Conservation (phyloP, 2,797 vertebrate genomes). For the Pteropus rufus region DNA sequence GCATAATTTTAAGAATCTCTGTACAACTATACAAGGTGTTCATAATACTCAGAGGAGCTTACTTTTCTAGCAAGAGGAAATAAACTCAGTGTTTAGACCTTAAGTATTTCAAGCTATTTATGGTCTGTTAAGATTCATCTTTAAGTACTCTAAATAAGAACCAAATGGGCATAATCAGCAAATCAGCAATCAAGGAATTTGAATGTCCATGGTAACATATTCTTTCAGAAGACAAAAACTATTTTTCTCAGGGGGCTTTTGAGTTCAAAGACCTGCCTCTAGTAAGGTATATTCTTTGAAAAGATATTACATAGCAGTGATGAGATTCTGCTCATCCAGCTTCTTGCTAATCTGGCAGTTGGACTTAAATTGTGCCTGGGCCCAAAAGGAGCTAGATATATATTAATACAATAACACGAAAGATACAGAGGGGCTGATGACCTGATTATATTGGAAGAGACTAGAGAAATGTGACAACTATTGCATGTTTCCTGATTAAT, state of each 20-base stretch:
- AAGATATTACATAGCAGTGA: not conserved
- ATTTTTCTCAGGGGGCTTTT: not conserved
- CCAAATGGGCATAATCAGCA: not conserved
- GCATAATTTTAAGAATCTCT: slow-evolving; percentile 30
- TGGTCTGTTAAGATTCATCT: slow-evolving; percentile 16
- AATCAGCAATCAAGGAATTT: not conserved
- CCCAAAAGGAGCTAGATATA: not conserved
- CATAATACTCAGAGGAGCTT: not conserved
- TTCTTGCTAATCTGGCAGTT: not conserved
- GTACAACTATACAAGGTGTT: not conserved
- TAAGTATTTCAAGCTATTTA: slow-evolving; percentile 29
- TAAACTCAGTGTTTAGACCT: not conserved
- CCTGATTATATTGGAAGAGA: not conserved
- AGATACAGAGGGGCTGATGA: not conserved
- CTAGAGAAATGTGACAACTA: not conserved
- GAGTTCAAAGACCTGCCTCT: not conserved
- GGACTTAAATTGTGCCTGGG: not conserved
- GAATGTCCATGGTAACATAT: not conserved
- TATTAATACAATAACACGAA: not conserved
- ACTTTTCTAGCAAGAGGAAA: not conserved
- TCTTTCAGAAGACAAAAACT: not conserved
- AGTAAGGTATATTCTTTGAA: not conserved
- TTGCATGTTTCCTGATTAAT: not conserved
- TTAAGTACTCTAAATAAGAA: slow-evolving; percentile 1
- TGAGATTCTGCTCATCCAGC: not conserved